phyloP scores from a whole-genome alignment of 2,113 vertebrate species.

The Rhinogobius similis region DNA sequence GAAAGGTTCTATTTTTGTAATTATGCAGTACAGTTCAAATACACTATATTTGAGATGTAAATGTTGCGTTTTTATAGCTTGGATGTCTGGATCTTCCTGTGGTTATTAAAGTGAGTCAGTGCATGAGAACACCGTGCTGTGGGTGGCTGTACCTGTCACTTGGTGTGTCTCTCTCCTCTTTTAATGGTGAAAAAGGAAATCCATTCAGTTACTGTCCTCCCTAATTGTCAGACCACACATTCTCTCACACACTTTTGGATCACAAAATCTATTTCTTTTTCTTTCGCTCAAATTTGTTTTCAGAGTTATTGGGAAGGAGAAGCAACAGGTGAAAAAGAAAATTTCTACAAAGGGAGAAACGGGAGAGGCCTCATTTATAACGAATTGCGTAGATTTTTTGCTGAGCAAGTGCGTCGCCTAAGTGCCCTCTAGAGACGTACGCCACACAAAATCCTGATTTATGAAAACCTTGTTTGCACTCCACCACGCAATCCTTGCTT shows the following conservation, averaged over 20 bases:
- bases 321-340: too few species aligned
- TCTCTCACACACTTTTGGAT: background rate
- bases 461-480: too few species aligned
- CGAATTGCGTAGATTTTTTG: too few species aligned
- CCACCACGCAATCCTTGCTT: too few species aligned
- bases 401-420: too few species aligned
- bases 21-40: too few species aligned
- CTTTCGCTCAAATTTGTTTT: background rate
- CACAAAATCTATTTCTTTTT: background rate
- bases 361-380: too few species aligned
- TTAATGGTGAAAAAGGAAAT: constrained; percentile 41
- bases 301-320: background rate
- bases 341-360: too few species aligned
- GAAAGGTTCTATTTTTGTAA: too few species aligned
- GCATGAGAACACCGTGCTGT: background rate
- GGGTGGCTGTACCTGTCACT: background rate
- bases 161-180: background rate
- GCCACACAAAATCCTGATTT: too few species aligned
- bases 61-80: background rate
- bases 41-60: background rate
- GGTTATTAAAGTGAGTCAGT: background rate
- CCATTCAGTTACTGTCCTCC: constrained; percentile 30
- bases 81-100: background rate
- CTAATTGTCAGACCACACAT: constrained; percentile 20
- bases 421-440: too few species aligned